phyloP scores from a whole-genome alignment of 2,797 vertebrate species.

The Gymnothorax javanicus region DNA sequence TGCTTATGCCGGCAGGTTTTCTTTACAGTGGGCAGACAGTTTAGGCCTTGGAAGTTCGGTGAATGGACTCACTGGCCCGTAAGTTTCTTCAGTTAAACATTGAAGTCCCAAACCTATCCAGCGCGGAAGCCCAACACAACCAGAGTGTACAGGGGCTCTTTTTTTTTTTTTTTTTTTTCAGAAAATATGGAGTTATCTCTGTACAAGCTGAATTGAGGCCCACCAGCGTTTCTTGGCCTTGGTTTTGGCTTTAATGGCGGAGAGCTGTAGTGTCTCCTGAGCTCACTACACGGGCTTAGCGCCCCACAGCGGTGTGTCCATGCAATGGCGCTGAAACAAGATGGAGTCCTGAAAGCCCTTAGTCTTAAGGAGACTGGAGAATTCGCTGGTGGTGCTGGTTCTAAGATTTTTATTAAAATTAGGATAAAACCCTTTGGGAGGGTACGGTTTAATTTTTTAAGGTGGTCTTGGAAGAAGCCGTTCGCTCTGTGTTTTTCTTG shows the following conservation, averaged over 20 bases:
- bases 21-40: no score
- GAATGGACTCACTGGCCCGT: no score
- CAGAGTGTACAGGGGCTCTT: not conserved
- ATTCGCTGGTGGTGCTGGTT: not conserved
- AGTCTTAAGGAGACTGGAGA: not conserved
- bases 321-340: not conserved
- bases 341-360: not conserved
- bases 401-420: not conserved
- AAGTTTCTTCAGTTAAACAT: no score
- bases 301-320: not conserved
- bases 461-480: not conserved
- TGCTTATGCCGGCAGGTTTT: no score
- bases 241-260: not conserved
- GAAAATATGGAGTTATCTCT: not conserved
- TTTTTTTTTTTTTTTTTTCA: no score
- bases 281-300: not conserved
- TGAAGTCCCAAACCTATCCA: no score
- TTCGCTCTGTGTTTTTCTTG: not conserved
- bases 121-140: no score
- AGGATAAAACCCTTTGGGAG: not conserved
- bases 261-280: not conserved
- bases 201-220: not conserved
- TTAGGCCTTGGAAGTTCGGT: no score
- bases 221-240: not conserved
- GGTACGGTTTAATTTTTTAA: not conserved